phyloP scores from a whole-genome alignment of 2,113 vertebrate species.

The Pavo muticus region DNA sequence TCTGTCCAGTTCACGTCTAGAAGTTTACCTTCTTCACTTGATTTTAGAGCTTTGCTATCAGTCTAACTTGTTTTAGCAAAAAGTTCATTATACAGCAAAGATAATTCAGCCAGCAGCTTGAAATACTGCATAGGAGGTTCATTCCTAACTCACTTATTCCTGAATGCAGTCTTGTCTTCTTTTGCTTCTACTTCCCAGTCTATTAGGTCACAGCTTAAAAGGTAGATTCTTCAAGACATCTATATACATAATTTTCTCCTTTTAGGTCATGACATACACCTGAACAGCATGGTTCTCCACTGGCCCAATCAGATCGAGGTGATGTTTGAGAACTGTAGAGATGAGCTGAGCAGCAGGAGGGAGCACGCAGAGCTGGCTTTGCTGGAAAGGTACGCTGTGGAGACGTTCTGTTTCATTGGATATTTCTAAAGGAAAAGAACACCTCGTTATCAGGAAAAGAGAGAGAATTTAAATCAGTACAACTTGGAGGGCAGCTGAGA shows the following conservation, averaged over 20 bases:
- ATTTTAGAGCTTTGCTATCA: neutral
- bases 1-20: neutral
- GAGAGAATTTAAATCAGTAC: neutral
- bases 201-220: neutral
- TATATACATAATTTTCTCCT: neutral
- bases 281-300: constrained; percentile 86
- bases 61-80: neutral
- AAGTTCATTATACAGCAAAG: neutral
- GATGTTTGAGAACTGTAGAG: constrained; percentile 79
- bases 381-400: constrained; percentile 78
- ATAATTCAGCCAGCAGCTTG: neutral
- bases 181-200: neutral
- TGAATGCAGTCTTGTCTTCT: neutral
- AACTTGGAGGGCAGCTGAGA: neutral
- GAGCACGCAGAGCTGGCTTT: constrained; percentile 76
- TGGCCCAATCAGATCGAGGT: constrained; percentile 85
- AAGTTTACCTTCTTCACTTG: neutral
- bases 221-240: neutral
- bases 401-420: neutral
- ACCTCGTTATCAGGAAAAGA: neutral
- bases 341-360: constrained; percentile 62
- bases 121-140: neutral
- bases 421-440: neutral
- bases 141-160: neutral
- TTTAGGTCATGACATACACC: constrained; percentile 85